phyloP scores from a whole-genome alignment of 92 coral and sea anemone species.

The Parazoanthus atlanticus region DNA sequence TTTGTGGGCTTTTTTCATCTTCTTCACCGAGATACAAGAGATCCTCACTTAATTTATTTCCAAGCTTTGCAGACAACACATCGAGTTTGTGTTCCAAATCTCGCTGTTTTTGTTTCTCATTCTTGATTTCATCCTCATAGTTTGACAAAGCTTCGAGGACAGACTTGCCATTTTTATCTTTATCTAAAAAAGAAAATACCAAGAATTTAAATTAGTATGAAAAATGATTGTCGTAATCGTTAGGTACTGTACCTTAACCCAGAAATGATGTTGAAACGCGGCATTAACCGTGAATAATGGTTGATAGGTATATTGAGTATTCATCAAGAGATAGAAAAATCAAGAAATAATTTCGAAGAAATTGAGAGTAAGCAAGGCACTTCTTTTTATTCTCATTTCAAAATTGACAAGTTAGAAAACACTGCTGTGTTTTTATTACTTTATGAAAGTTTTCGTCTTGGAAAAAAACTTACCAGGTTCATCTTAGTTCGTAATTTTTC shows the following conservation, averaged over 20 bases:
- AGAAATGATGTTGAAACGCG: too few species aligned
- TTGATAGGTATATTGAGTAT: too few species aligned
- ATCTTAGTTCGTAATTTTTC: neutral
- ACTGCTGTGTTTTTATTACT: too few species aligned
- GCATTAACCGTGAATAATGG: too few species aligned
- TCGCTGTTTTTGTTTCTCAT: neutral
- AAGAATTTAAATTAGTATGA: neutral
- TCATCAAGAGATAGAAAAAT: too few species aligned
- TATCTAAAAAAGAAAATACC: neutral
- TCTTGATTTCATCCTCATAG: neutral
- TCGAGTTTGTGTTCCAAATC: neutral
- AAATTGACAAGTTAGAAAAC: too few species aligned
- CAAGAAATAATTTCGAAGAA: too few species aligned
- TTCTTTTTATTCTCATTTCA: too few species aligned
- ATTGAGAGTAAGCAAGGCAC: too few species aligned
- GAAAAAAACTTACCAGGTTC: neutral
- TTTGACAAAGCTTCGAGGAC: neutral
- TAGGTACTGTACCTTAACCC: too few species aligned
- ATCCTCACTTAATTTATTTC: conserved; percentile 2
- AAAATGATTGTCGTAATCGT: neutral
- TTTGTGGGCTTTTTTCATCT: neutral
- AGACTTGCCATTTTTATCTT: neutral
- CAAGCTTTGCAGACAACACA: conserved; percentile 7
- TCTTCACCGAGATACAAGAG: neutral
- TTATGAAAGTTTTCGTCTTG: neutral